Percentiles rank a stretch among this genome's conserved stretches.
phyloP scores from a whole-genome alignment of 2,113 vertebrate genomes.

The Neoarius graeffei region DNA sequence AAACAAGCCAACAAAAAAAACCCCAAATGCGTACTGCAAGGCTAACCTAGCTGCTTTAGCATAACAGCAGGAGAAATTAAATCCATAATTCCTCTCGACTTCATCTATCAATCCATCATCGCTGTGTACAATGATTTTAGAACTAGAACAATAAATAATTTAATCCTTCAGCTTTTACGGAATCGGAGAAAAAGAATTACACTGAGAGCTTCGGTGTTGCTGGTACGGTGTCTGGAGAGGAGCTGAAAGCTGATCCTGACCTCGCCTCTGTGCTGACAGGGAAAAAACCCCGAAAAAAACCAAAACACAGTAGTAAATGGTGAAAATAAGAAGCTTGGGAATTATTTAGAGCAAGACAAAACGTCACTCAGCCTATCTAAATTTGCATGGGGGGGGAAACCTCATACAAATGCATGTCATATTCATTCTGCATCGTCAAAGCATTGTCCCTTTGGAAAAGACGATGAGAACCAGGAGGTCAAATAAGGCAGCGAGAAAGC shows the following conservation, averaged over 20 bases:
- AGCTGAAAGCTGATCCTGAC: not conserved
- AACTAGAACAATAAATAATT: slow-evolving; percentile 19
- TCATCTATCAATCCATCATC: not conserved
- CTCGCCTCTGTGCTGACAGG: not conserved
- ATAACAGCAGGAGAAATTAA: not conserved
- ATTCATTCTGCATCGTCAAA: slow-evolving; percentile 10
- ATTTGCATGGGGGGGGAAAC: slow-evolving; percentile 47
- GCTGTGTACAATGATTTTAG: not conserved
- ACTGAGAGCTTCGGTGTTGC: not conserved
- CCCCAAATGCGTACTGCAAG: not conserved
- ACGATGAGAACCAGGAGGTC: slow-evolving; percentile 17
- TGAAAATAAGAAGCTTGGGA: too few species aligned
- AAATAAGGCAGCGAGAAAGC: slow-evolving; percentile 58
- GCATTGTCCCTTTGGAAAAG: slow-evolving; percentile 44
- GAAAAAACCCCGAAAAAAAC: too few species aligned
- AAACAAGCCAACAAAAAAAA: not conserved
- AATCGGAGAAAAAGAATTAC: not conserved
- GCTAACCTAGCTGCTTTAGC: slow-evolving; percentile 10
- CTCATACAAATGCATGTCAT: slow-evolving; percentile 12
- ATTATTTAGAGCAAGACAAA: not conserved
- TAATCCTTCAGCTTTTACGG: not conserved
- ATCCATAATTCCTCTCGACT: not conserved
- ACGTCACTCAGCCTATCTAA: slow-evolving; percentile 8
- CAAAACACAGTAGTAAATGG: not conserved
- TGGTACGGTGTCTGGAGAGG: slow-evolving; percentile 31